A percentile compares a stretch with the other conserved stretches of the same genome.
These are phyloP conservation scores for Leucophenga maculata DNA, from an alignment of 2,888 invertebrate genomes.

Conservation along the genomic window DNA sequence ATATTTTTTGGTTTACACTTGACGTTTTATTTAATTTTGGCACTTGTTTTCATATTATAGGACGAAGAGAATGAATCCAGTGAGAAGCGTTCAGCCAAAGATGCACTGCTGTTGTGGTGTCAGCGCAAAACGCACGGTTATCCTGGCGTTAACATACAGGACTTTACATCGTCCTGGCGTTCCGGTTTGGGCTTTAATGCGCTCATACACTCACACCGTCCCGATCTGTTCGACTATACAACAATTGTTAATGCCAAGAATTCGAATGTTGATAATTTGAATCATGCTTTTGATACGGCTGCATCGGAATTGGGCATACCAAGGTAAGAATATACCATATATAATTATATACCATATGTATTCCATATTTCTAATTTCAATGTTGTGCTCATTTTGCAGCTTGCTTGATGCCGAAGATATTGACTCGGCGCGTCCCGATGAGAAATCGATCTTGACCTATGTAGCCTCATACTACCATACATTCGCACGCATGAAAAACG, in stretches of 20 bases:
- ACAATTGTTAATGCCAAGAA: constrained; percentile 82
- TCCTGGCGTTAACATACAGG: constrained; percentile 88
- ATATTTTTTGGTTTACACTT: too few species aligned
- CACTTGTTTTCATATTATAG: constrained; percentile 69
- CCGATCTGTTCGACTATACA: constrained; percentile 93
- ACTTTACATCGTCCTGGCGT: constrained; percentile 95
- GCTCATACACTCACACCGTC: constrained; percentile 96
- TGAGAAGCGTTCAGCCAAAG: constrained; percentile 98
- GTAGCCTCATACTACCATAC: constrained; percentile 99
- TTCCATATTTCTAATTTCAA: constrained; percentile 4
- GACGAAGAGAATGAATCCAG: constrained; percentile 97
- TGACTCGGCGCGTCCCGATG: constrained; percentile 94
- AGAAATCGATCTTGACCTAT: constrained; percentile 99
- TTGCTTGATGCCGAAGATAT: constrained; percentile 97
- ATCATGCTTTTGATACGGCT: constrained; percentile 97
- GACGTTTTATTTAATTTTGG: not conserved
- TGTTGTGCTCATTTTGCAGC: constrained; percentile 63
- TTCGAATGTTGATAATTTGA: constrained; percentile 91
- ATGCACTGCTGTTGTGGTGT: constrained; percentile 97
- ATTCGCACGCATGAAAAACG: constrained; percentile 98
- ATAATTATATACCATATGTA: not conserved
- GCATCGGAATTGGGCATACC: constrained; percentile 94
- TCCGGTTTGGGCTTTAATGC: constrained; percentile 98
- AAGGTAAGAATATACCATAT: constrained; percentile 53
- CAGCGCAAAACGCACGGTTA: constrained; percentile 98